A percentile compares a stretch with the other conserved stretches of the same genome.
Conservation (phyloP, 2,113 vertebrate genomes). For the Nycticebus coucang region DNA sequence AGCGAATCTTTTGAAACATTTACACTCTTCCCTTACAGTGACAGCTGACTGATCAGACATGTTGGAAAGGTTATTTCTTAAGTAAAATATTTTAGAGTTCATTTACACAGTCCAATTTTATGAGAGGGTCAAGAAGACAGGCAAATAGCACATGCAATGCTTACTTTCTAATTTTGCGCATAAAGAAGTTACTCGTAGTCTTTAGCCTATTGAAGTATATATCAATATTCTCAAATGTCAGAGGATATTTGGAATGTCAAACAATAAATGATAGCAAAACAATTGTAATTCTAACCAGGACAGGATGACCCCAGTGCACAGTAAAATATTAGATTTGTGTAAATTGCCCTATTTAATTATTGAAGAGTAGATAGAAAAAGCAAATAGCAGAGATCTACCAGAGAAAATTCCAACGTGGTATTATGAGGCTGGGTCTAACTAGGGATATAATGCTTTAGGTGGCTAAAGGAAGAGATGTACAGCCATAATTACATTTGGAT, state of each 20-base stretch:
- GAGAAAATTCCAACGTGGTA: neutral
- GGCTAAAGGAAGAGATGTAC: neutral
- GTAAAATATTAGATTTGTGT: neutral
- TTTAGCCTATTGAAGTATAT: neutral
- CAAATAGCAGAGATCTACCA: conserved; percentile 39
- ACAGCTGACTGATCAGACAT: conserved; percentile 35
- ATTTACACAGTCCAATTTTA: conserved; percentile 29
- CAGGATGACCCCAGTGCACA: neutral
- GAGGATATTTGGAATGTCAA: conserved; percentile 53
- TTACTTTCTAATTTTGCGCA: neutral
- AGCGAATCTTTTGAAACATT: conserved; percentile 48
- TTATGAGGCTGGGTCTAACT: neutral
- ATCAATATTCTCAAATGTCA: conserved; percentile 31
- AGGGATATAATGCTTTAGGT: neutral
- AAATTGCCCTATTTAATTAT: conserved; percentile 40
- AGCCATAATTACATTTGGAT: neutral
- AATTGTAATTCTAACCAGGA: conserved; percentile 29
- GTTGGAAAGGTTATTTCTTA: neutral
- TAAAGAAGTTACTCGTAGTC: neutral
- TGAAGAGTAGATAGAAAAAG: neutral
- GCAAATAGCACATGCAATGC: neutral
- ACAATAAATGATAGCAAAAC: neutral
- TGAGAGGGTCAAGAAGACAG: conserved; percentile 20
- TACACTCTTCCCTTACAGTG: neutral
- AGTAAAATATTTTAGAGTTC: neutral